Evolutionary conservation across 2,888 invertebrate genomes (phyloP), one percentile per base, ranked within the genome.

Genomic region (Onchidella celtica): DNA sequence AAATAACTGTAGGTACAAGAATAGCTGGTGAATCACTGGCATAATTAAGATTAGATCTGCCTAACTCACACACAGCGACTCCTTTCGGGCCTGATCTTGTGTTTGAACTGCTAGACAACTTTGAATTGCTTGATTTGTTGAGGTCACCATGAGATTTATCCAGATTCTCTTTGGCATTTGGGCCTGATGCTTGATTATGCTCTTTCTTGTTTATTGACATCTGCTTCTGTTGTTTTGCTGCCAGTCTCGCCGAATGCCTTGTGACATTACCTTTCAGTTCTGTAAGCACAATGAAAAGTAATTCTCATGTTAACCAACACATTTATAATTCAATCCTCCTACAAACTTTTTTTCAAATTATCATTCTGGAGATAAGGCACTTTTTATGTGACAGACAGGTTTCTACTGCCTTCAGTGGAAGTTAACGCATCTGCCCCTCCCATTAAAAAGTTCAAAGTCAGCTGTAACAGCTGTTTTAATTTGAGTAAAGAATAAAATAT

Each of bases 181-280:
- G 24, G 32, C 11, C 59, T 34, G n/a, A 11, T 14, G 32, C 6
- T n/a, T 61, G 74, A 14, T 34, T 24, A 34, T n/a, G 34, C 2
- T 40, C 17, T 2, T 40, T 29, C 1, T 17, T 0, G 14, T 21
- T 65, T 14, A 21, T 9, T 36, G 29, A 17, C 6, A 32, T 21
- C 55, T 34, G 29, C 55, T 40, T 55, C 24, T 59, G 75, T n/a
- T 9, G 59, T 32, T 59, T 69, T 1, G 47, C 68, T 21, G 57
- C 55, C 27, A 73, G 32, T 68, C 68, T 74, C 0, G 59, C 59
- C 9, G 73, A 75, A 6, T 65, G 65, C n/a, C 70, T 63, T 0
- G 63, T 72, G 17, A 59, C 40, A 40, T 77, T 73, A 17, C 47
- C 77, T 59, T 77, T 66, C 38, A 74, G 74, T 21, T 69, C 73